phyloP scores from a whole-genome alignment of 2,797 vertebrate genomes.

The Erpetoichthys calabaricus region DNA sequence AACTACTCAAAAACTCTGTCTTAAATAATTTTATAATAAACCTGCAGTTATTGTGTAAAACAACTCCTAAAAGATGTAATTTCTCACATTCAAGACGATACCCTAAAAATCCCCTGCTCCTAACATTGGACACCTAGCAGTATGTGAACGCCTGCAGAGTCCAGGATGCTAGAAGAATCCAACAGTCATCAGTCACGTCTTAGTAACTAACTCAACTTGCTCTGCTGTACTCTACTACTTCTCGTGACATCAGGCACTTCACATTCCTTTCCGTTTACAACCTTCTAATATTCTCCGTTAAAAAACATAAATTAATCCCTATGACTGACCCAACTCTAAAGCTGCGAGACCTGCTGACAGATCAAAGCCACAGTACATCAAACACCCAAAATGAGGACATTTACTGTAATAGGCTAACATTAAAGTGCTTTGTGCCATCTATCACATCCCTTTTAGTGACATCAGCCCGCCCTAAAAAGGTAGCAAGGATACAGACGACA shows the following conservation, averaged over 20 bases:
- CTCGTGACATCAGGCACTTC: not conserved
- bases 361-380: slow-evolving; percentile 41
- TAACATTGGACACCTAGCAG: no score
- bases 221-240: slow-evolving; percentile 16
- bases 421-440: slow-evolving; percentile 24
- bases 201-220: slow-evolving; percentile 9
- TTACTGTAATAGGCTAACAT: slow-evolving; percentile 8
- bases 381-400: slow-evolving; percentile 15
- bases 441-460: slow-evolving; percentile 31
- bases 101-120: no score
- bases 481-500: no score
- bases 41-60: no score
- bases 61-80: no score
- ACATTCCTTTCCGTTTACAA: not conserved
- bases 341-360: slow-evolving; percentile 34
- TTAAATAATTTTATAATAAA: no score
- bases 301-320: slow-evolving; percentile 15
- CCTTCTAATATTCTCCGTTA: not conserved
- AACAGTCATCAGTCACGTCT: not conserved
- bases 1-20: no score
- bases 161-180: not conserved
- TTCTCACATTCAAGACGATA: no score
- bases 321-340: slow-evolving; percentile 27
- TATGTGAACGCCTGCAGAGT: no score
- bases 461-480: slow-evolving; percentile 22